Conservation (phyloP, 2,113 vertebrate species). For the Eurypyga helias region DNA sequence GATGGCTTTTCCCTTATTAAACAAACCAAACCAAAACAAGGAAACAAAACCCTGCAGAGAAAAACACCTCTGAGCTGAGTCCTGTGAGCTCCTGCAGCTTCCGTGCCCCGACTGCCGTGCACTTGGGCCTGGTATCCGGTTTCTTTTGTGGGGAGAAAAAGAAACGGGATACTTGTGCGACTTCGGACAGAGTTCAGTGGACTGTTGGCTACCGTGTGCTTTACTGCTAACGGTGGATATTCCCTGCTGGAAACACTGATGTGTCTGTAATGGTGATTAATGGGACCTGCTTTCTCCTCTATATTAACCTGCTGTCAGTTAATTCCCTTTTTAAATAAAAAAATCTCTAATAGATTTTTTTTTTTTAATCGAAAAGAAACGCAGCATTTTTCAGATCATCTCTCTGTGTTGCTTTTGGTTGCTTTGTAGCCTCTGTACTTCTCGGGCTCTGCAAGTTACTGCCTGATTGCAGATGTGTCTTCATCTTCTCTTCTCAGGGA, state of each 20-base stretch:
- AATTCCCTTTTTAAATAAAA: background rate
- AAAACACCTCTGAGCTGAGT: background rate
- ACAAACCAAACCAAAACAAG: background rate
- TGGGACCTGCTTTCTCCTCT: background rate
- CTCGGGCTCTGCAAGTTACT: background rate
- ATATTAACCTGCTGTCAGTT: background rate
- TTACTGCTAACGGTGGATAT: conserved; percentile 15
- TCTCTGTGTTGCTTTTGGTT: background rate
- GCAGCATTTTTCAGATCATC: background rate
- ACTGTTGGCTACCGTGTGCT: background rate
- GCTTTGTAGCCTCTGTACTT: background rate
- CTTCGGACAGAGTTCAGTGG: background rate
- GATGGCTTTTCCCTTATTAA: background rate
- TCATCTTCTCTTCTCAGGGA: conserved; percentile 79
- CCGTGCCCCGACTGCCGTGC: background rate
- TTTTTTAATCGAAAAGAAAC: background rate
- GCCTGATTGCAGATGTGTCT: background rate
- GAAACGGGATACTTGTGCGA: background rate
- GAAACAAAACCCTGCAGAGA: background rate
- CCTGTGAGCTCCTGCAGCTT: background rate
- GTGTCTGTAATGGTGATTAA: background rate
- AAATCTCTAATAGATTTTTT: background rate
- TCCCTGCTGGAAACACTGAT: conserved; percentile 33
- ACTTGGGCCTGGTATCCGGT: background rate
- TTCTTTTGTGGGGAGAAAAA: background rate